phyloP scores from a whole-genome alignment of 2,888 invertebrate genomes.

The Omphaloscelis lunosa region DNA sequence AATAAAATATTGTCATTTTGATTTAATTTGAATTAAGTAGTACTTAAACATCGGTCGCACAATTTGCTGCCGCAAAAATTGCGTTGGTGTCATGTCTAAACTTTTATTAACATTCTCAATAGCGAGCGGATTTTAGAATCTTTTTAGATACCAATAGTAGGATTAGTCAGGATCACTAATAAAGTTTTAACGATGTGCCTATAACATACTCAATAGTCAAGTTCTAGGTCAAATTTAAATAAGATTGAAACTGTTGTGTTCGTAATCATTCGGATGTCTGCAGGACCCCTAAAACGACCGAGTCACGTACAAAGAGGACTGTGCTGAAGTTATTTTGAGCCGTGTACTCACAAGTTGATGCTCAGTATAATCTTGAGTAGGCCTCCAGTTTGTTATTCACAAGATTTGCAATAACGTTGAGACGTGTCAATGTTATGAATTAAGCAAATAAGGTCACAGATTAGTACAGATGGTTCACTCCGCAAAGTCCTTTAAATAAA shows the following conservation, averaged over 20 bases:
- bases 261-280: background rate
- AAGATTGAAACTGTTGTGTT: background rate
- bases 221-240: background rate
- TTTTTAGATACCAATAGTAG: background rate
- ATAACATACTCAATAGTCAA: background rate
- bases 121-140: background rate
- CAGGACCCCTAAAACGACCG: conserved; percentile 8
- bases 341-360: conserved; percentile 19
- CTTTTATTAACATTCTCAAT: background rate
- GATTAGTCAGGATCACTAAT: background rate
- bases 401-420: conserved; percentile 47
- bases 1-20: too few species aligned
- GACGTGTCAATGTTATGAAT: conserved; percentile 38
- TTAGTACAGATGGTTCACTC: too few species aligned
- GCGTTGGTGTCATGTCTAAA: background rate
- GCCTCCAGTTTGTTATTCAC: conserved; percentile 42
- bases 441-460: background rate
- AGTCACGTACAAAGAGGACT: conserved; percentile 55
- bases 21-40: too few species aligned
- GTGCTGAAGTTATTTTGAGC: conserved; percentile 32
- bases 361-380: conserved; percentile 17
- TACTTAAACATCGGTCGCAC: too few species aligned
- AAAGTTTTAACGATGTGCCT: background rate
- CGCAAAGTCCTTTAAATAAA: too few species aligned
- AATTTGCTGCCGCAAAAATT: background rate